A percentile compares a stretch with the other conserved stretches of the same genome.
Evolutionary conservation across 2,113 vertebrate species (phyloP).

Genomic region (Larimichthys polyactis): DNA sequence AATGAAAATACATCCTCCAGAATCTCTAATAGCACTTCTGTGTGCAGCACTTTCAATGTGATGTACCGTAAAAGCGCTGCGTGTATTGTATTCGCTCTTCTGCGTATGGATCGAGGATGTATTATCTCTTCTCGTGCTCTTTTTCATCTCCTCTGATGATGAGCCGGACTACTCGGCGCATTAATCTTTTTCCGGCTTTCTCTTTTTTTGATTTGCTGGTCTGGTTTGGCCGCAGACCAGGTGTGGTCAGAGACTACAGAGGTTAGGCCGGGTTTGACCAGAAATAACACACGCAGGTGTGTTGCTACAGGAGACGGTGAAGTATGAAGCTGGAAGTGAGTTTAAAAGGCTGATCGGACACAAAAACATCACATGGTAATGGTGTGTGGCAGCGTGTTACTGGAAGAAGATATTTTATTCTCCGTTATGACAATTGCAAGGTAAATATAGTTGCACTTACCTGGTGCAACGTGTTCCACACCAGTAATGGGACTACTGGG

Average conservation of each 20-base stretch:
- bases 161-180: not conserved
- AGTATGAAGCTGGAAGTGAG: not conserved
- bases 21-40: not conserved
- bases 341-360: not conserved
- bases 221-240: constrained; percentile 4
- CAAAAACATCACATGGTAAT: not conserved
- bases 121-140: not conserved
- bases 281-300: not conserved
- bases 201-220: not conserved
- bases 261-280: not conserved
- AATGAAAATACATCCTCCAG: not conserved
- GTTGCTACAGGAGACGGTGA: not conserved
- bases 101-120: not conserved
- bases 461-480: not conserved
- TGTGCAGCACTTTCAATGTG: constrained; percentile 13
- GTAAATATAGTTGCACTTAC: not conserved
- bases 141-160: constrained; percentile 3
- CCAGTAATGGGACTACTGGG: not conserved
- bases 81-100: constrained; percentile 5
- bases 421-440: not conserved
- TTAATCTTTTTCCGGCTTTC: not conserved
- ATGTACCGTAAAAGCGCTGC: constrained; percentile 16
- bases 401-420: not conserved
- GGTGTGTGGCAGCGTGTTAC: not conserved
- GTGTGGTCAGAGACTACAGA: not conserved